Conservation (phyloP, 2,113 vertebrate species). For the Willisornis vidua region DNA sequence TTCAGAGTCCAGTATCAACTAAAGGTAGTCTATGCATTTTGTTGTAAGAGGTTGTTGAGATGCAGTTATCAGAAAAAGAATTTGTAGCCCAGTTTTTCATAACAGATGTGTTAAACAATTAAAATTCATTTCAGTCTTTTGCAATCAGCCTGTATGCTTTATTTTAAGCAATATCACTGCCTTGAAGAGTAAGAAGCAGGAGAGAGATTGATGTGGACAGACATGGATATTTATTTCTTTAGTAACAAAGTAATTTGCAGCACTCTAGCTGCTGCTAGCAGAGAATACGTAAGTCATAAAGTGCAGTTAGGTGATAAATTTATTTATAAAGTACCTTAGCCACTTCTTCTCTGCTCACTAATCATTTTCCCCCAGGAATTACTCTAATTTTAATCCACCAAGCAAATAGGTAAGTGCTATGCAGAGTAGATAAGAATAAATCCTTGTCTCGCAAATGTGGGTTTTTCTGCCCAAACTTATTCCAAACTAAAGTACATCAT, state of each 20-base stretch:
- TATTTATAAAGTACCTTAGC: slow-evolving; percentile 14
- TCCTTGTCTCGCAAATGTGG: background rate
- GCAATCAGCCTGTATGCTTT: background rate
- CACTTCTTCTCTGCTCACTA: background rate
- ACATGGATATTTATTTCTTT: slow-evolving; percentile 1
- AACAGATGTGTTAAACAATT: background rate
- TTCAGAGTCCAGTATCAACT: background rate
- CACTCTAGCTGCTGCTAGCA: background rate
- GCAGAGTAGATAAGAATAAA: background rate
- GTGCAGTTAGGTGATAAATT: slow-evolving; percentile 18
- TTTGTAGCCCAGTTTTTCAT: background rate
- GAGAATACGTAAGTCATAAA: slow-evolving; percentile 31
- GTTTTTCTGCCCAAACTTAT: background rate
- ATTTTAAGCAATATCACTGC: background rate
- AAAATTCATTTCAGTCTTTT: background rate
- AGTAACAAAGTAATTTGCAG: slow-evolving; percentile 10
- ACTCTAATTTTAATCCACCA: slow-evolving; percentile 2
- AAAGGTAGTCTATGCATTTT: background rate
- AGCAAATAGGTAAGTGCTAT: background rate
- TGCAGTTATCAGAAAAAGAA: background rate
- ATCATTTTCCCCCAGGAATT: background rate
- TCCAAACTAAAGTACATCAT: background rate
- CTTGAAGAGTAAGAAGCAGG: background rate
- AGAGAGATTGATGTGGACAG: background rate
- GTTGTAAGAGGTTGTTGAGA: background rate